A percentile compares a stretch with the other conserved stretches of the same genome.
Evolutionary conservation across 1,140 invertebrate species (phyloP).

Genomic region (Phenacoccus solenopsis): DNA sequence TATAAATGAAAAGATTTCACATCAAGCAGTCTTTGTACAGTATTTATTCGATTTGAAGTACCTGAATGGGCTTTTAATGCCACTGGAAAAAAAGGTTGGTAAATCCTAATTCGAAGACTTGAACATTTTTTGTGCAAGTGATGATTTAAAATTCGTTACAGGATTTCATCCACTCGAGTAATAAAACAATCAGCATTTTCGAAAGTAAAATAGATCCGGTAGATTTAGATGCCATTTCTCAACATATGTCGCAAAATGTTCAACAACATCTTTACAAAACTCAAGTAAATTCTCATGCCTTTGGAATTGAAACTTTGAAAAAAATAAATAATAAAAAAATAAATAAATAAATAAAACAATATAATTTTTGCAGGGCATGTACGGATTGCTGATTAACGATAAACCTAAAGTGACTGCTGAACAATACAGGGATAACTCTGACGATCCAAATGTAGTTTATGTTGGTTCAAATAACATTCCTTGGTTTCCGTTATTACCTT

Average conservation of each 20-base stretch:
- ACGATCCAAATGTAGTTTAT: slow-evolving; percentile 7
- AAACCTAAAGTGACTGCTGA: neutral
- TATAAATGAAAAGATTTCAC: neutral
- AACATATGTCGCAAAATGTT: neutral
- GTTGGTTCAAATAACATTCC: neutral
- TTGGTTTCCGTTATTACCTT: neutral
- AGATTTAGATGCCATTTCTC: neutral
- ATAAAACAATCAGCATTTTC: neutral
- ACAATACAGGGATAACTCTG: neutral
- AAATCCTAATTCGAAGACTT: neutral
- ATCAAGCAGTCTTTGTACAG: neutral
- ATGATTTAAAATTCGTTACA: neutral
- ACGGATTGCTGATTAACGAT: neutral
- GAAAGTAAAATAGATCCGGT: slow-evolving; percentile 1
- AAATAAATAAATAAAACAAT: neutral
- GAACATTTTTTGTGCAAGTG: neutral
- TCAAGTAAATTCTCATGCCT: neutral
- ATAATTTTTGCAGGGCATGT: neutral
- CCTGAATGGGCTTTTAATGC: neutral
- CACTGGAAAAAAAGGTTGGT: neutral
- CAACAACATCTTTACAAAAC: neutral
- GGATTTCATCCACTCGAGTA: neutral
- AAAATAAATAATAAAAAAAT: neutral
- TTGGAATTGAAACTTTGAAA: neutral
- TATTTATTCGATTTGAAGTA: slow-evolving; percentile 5